Base-by-base conservation (phyloP, 2,888 invertebrate genomes). In the Epiblema foenella region DNA sequence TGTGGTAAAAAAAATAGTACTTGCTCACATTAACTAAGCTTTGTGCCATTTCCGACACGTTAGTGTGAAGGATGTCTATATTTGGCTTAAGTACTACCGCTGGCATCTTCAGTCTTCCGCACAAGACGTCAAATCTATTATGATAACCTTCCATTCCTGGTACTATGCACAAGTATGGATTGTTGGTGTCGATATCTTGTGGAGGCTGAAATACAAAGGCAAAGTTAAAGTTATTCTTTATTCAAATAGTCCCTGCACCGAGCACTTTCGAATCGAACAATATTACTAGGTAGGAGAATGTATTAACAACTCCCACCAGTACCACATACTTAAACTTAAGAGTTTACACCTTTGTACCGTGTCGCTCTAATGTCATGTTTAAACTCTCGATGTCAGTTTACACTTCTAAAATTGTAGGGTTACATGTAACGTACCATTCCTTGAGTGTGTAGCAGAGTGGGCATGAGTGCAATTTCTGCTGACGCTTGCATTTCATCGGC, bases 141-240 rank as follows among this genome's bases (percentile, higher is more conserved):
- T 66, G n/a, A 17, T 72, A 11, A 20, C 68, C 58, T 29, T 72
- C 72, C 20, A 72, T 20, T 5, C 72, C 72, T 9, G 72, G 72
- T 8, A 72, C 17, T 63, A 69, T 69, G 9, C 57, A 69, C 3
- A 69, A 17, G 51, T 57, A 58, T 12, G 63, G 24, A 12, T 69
- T n/a, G 10, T 2, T 37, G n/a, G 24, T 63, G 17, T 62, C 62
- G 46, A 56, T 42, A 20, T 69, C 56, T 10, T 49, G 56, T 7
- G 9, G 4, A 7, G 46, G 18, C 68, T 69, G 56, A 12, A 59
- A 51, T 24, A 24, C 4, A 24, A 24, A n/a, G n/a, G n/a, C n/a
- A n/a, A n/a, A n/a, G n/a, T n/a, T n/a, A n/a, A n/a, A n/a, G n/a
- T n/a, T n/a, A n/a, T n/a, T n/a, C n/a, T n/a, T n/a, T n/a, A n/a